These are phyloP conservation scores for Stercorarius parasiticus DNA, from an alignment of 2,113 vertebrate genomes.

Conservation along the genomic window DNA sequence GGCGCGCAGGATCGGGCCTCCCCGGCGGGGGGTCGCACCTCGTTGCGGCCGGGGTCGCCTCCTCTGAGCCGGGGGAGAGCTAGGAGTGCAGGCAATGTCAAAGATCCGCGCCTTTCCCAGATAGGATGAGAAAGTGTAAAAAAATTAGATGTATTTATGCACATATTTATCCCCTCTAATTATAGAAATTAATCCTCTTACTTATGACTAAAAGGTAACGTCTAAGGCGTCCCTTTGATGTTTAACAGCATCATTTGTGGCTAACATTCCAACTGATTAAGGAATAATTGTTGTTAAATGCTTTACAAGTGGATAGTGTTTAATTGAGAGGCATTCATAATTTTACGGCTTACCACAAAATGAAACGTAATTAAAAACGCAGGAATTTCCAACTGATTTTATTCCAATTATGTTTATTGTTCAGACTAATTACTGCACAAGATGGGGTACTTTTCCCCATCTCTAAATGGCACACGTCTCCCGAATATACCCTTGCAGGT, in stretches of 20 bases:
- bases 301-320: constrained; percentile 78
- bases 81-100: not conserved
- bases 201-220: constrained; percentile 81
- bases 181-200: constrained; percentile 83
- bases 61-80: not conserved
- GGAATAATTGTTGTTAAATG: constrained; percentile 81
- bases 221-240: constrained; percentile 77
- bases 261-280: constrained; percentile 78
- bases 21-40: not conserved
- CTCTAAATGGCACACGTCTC: constrained; percentile 54
- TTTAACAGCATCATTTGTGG: constrained; percentile 78
- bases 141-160: constrained; percentile 75
- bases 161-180: constrained; percentile 80
- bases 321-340: constrained; percentile 79
- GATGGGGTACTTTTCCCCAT: constrained; percentile 49
- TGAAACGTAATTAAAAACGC: constrained; percentile 79
- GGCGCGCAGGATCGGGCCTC: not conserved
- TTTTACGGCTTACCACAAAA: constrained; percentile 77
- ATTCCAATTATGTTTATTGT: constrained; percentile 80
- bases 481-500: not conserved
- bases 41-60: not conserved
- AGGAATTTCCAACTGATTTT: constrained; percentile 76
- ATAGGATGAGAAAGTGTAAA: constrained; percentile 27
- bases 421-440: constrained; percentile 72
- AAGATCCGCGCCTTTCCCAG: constrained; percentile 12